Conservation (phyloP, 2,888 invertebrate genomes). For the Melinopterus prodromus region DNA sequence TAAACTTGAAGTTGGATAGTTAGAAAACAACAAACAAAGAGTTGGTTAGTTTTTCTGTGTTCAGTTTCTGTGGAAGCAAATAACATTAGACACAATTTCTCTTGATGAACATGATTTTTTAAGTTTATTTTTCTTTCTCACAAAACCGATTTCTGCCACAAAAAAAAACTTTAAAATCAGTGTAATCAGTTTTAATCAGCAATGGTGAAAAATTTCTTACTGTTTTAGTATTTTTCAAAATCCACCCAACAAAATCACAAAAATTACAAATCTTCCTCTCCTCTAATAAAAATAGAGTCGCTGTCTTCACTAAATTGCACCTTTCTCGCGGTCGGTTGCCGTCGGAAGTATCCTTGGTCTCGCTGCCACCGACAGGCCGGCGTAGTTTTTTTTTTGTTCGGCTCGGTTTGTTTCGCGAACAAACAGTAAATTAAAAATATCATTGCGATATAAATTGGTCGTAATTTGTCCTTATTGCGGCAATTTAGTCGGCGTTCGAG, state of each 20-base stretch:
- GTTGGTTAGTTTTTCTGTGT: too few relatives aligned
- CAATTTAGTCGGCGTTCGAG: conserved; percentile 52
- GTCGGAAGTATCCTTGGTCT: background rate
- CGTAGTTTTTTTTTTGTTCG: conserved; percentile 9
- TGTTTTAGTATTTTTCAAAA: background rate
- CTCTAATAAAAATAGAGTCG: background rate
- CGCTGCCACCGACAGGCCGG: conserved; percentile 11
- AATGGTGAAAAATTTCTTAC: too few relatives aligned
- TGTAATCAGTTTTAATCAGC: too few relatives aligned
- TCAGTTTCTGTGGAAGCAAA: too few relatives aligned
- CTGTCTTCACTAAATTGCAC: background rate
- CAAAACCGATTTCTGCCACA: too few relatives aligned
- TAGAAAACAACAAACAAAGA: too few relatives aligned
- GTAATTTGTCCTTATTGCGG: conserved; percentile 58
- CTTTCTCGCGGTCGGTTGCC: background rate
- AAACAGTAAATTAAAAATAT: conserved; percentile 53
- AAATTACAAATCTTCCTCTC: background rate
- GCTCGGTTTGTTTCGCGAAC: background rate
- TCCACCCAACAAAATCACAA: background rate
- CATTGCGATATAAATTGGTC: conserved; percentile 56
- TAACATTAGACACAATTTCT: too few relatives aligned
- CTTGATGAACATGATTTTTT: too few relatives aligned
- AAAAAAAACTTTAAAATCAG: too few relatives aligned
- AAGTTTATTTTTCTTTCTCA: too few relatives aligned
- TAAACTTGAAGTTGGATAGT: too few relatives aligned